Evolutionary conservation across 2,888 invertebrate species (phyloP), one percentile per base, ranked within the genome.

Genomic region (Hyppa rectilinea): DNA sequence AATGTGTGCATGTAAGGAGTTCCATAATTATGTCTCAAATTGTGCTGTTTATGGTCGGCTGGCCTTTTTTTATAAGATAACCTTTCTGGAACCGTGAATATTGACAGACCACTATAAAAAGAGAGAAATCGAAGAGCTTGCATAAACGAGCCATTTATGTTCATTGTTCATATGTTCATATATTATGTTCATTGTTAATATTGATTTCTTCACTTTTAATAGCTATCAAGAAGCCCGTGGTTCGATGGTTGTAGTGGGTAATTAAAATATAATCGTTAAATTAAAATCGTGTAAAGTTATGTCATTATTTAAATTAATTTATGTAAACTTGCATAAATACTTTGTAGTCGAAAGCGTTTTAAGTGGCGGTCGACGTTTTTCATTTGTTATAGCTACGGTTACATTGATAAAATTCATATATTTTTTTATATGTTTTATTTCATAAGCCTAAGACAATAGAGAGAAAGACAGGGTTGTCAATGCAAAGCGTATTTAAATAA

Each of bases 261-360:
- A 40, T 77, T 72, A 78, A 78, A 82, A 82, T 78, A 71, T 71
- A 69, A 75, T 73, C 68, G 63, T 77, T 47, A 78, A 73, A 78
- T 73, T 64, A 82, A 82, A 80, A 77, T 29, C 78, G 64, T 76
- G 23, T 77, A 63, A 78, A 67, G 6, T 63, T 60, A 60, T 60
- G 59, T 78, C 83, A 85, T 84, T 82, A 86, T 88, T 86, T 81
- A 75, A 78, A 75, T 83, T 59, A 68, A 79, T 73, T 60, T 67
- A 60, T 77, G 49, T 63, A 36, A 72, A 64, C 64, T 76, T 70
- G 45, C 56, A 47, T 34, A n/a, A n/a, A 52, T 36, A n/a, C 36
- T 62, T 62, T 62, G 58, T 43, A 26, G 43, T 62, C 50, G 50
- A 75, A 58, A 45, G 47, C 17, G 45, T 58, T 75, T 75, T 62